A percentile compares a stretch with the other conserved stretches of the same genome.
Conservation (phyloP, 2,113 vertebrate genomes). For the Neogale vison region DNA sequence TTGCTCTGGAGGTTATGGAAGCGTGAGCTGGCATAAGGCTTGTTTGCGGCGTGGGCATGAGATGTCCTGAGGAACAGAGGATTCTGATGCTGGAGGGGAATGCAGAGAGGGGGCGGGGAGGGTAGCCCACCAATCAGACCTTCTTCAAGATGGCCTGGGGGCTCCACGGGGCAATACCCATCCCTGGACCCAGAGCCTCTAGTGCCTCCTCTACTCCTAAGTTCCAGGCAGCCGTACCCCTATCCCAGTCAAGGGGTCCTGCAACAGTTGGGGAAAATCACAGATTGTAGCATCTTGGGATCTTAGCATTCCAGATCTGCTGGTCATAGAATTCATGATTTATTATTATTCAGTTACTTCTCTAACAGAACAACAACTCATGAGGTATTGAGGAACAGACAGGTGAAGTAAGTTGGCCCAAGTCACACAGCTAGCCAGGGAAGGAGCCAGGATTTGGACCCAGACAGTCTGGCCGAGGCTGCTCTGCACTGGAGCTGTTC, state of each 20-base stretch:
- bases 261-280: not conserved
- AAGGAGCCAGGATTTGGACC: not conserved
- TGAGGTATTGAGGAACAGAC: not conserved
- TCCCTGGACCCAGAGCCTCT: not conserved
- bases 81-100: not conserved
- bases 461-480: not conserved
- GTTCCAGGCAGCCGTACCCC: not conserved
- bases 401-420: not conserved
- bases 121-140: fast-evolving
- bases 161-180: not conserved
- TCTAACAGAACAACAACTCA: not conserved
- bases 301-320: not conserved
- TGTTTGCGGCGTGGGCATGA: not conserved
- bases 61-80: not conserved
- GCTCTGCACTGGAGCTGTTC: fast-evolving
- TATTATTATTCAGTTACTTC: not conserved
- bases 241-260: not conserved
- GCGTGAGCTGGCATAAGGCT: not conserved
- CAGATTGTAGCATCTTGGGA: not conserved
- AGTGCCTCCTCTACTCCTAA: no score
- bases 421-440: not conserved
- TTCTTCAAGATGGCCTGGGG: not conserved
- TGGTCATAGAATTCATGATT: not conserved
- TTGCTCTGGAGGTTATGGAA: not conserved
- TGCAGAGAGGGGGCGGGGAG: not conserved